Percentiles rank a stretch among this genome's conserved stretches.
These are phyloP conservation scores for Choloepus didactylus DNA, from an alignment of 2,797 vertebrate genomes.

Conservation along the genomic window DNA sequence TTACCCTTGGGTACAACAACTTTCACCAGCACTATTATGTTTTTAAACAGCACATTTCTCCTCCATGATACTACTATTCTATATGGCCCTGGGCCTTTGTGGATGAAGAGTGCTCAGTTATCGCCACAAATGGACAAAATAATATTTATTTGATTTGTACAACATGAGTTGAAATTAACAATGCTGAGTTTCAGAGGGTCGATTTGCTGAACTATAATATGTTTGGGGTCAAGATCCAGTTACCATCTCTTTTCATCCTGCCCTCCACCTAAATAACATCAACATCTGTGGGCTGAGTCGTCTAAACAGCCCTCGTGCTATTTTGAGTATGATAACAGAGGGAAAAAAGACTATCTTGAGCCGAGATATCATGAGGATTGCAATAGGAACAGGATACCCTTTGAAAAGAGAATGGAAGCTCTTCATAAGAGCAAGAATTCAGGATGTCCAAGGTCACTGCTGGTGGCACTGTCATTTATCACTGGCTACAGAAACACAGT, in stretches of 20 bases:
- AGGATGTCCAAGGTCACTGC: conserved; percentile 72
- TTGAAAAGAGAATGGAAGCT: conserved; percentile 74
- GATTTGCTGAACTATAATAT: conserved; percentile 75
- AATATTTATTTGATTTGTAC: conserved; percentile 75
- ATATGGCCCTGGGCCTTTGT: background rate
- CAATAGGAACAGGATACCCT: conserved; percentile 76
- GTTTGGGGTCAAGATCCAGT: conserved; percentile 38
- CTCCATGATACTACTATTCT: background rate
- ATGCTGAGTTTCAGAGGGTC: conserved; percentile 64
- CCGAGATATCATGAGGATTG: conserved; percentile 67
- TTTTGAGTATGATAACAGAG: conserved; percentile 79
- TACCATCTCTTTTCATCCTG: conserved; percentile 57
- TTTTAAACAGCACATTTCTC: conserved; percentile 47
- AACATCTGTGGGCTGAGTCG: conserved; percentile 69
- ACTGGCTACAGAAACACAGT: conserved; percentile 61
- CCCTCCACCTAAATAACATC: conserved; percentile 73
- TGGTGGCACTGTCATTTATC: conserved; percentile 74
- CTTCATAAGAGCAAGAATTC: conserved; percentile 78
- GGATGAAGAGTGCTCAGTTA: conserved; percentile 60
- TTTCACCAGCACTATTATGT: conserved; percentile 71
- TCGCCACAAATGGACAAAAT: conserved; percentile 68
- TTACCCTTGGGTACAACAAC: background rate
- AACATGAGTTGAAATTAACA: conserved; percentile 72
- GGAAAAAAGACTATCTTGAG: conserved; percentile 62
- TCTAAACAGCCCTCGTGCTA: conserved; percentile 71